Evolutionary conservation across 2,113 vertebrate genomes (phyloP).

Genomic region (Geococcyx californianus): DNA sequence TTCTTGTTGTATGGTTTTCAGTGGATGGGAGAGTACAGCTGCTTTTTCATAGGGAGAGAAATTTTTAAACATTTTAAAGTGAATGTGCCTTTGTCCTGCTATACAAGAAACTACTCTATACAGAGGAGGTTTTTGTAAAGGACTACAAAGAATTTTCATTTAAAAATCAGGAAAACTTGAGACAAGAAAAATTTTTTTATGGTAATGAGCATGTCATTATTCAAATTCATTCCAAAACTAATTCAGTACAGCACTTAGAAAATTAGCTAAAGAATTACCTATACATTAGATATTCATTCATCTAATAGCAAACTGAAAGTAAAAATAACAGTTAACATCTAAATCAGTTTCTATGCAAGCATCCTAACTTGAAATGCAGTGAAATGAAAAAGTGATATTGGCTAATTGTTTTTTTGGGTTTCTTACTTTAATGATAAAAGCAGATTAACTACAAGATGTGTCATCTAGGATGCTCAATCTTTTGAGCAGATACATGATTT

Average conservation of each 20-base stretch:
- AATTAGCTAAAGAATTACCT: conserved; percentile 35
- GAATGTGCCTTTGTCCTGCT: not conserved
- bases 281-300: conserved; percentile 31
- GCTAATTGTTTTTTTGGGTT: not conserved
- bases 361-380: not conserved
- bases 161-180: not conserved
- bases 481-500: not conserved
- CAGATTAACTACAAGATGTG: not conserved
- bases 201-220: conserved; percentile 4
- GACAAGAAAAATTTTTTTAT: not conserved
- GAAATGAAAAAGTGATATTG: not conserved
- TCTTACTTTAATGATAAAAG: not conserved
- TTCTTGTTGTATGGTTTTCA: not conserved
- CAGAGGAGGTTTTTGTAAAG: not conserved
- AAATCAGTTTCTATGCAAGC: not conserved
- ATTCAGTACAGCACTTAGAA: not conserved
- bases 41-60: not conserved
- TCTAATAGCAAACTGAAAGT: conserved; percentile 50
- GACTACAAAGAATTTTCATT: not conserved
- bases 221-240: conserved; percentile 1
- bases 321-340: conserved; percentile 37
- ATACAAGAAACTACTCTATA: not conserved
- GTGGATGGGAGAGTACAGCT: not conserved
- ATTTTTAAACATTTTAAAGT: not conserved
- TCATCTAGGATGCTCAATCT: not conserved